phyloP scores from a whole-genome alignment of 2,888 invertebrate genomes.

The Pristionchus maxplancki region DNA sequence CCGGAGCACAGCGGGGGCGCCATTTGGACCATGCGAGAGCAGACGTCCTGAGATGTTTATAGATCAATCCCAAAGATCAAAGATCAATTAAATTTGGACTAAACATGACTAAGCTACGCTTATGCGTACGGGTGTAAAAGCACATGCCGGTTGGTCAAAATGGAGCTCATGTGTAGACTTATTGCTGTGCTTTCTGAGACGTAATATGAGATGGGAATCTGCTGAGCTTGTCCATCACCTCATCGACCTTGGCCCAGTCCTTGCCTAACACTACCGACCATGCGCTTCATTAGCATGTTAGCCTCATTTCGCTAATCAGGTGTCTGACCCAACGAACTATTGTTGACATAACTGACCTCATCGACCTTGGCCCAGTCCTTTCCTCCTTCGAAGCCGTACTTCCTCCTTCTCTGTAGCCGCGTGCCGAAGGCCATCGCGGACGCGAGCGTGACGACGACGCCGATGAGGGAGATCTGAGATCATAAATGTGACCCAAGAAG shows the following conservation, averaged over 20 bases:
- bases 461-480: background rate
- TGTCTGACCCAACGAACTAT: too few species aligned
- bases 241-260: background rate
- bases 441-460: slow-evolving; percentile 22
- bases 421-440: slow-evolving; percentile 25
- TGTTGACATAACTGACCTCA: background rate
- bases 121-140: too few species aligned
- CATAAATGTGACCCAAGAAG: background rate
- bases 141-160: too few species aligned
- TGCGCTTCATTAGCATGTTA: background rate
- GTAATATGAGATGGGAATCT: too few species aligned
- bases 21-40: background rate
- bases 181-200: too few species aligned
- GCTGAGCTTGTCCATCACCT: too few species aligned
- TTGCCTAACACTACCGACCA: background rate
- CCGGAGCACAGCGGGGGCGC: background rate
- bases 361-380: background rate
- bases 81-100: background rate
- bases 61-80: background rate
- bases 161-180: background rate
- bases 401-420: background rate
- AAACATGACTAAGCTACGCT: too few species aligned
- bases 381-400: background rate
- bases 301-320: background rate
- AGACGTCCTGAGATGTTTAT: background rate